phyloP scores from a whole-genome alignment of 1,140 invertebrate species.

The Dysdera silvatica region DNA sequence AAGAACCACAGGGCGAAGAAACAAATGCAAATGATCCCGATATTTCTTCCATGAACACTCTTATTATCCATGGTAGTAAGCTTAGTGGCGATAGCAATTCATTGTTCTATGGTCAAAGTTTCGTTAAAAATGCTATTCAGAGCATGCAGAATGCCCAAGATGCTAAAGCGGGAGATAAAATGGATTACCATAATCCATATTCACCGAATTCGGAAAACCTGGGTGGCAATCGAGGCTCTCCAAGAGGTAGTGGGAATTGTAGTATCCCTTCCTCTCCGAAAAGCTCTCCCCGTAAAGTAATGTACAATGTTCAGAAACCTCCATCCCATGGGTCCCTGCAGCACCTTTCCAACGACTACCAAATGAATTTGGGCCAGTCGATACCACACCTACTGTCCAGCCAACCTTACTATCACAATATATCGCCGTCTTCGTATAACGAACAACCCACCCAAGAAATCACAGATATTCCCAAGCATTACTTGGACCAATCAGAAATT shows the following conservation, averaged over 20 bases:
- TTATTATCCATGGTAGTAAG: slow-evolving; percentile 40
- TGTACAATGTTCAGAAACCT: slow-evolving; percentile 9
- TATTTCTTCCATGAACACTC: slow-evolving; percentile 37
- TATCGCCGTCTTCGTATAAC: slow-evolving; percentile 1
- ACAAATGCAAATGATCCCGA: slow-evolving; percentile 45
- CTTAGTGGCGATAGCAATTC: slow-evolving; percentile 28
- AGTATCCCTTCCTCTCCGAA: slow-evolving; percentile 14
- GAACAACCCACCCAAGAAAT: slow-evolving; percentile 57
- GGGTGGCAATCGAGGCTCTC: neutral
- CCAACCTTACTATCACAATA: neutral
- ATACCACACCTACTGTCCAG: neutral
- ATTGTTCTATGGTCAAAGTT: slow-evolving; percentile 32
- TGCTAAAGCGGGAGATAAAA: neutral
- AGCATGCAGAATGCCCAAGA: neutral
- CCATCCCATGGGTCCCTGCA: slow-evolving; percentile 5
- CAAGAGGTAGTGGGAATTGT: neutral
- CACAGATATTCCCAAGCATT: slow-evolving; percentile 75
- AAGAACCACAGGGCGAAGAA: slow-evolving; percentile 88
- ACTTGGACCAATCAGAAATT: slow-evolving; percentile 70
- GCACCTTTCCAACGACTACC: neutral
- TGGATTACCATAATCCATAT: slow-evolving; percentile 14
- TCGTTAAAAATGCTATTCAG: slow-evolving; percentile 1
- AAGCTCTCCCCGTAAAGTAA: slow-evolving; percentile 12
- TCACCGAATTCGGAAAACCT: slow-evolving; percentile 4
- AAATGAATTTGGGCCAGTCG: slow-evolving; percentile 7